Conservation (phyloP, 2,888 invertebrate genomes). For the Caenorhabditis japonica region DNA sequence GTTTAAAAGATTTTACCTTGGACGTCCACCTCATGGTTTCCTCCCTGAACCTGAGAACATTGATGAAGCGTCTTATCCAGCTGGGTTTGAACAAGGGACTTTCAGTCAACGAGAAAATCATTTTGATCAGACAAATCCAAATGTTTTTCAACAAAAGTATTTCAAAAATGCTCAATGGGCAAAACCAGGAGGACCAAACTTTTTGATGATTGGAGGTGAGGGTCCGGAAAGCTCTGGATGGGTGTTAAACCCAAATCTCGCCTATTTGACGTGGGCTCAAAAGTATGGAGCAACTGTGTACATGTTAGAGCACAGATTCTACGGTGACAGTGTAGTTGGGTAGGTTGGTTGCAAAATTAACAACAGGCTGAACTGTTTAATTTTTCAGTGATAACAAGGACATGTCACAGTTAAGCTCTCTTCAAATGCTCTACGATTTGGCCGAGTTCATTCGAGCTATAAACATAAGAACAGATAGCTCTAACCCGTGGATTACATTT, state of each 20-base stretch:
- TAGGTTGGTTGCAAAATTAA: slow-evolving; percentile 6
- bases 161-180: slow-evolving; percentile 85
- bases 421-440: slow-evolving; percentile 84
- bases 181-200: slow-evolving; percentile 85
- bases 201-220: slow-evolving; percentile 94
- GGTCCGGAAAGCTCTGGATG: slow-evolving; percentile 77
- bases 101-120: slow-evolving; percentile 55
- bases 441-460: slow-evolving; percentile 86
- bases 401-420: slow-evolving; percentile 83
- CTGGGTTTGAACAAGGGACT: not conserved
- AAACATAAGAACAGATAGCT: slow-evolving; percentile 78
- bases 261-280: slow-evolving; percentile 36
- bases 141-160: slow-evolving; percentile 82
- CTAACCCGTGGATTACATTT: slow-evolving; percentile 88
- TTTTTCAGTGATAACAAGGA: slow-evolving; percentile 79
- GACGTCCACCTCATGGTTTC: slow-evolving; percentile 46
- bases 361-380: not conserved
- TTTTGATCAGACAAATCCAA: slow-evolving; percentile 50
- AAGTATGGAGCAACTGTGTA: slow-evolving; percentile 85
- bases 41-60: slow-evolving; percentile 7
- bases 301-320: slow-evolving; percentile 91
- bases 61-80: not conserved
- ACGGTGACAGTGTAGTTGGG: slow-evolving; percentile 86
- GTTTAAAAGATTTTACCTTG: slow-evolving; percentile 20
- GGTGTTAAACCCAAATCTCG: slow-evolving; percentile 25